Conservation (phyloP, 2,888 invertebrate species). For the Tiliacea aurago region DNA sequence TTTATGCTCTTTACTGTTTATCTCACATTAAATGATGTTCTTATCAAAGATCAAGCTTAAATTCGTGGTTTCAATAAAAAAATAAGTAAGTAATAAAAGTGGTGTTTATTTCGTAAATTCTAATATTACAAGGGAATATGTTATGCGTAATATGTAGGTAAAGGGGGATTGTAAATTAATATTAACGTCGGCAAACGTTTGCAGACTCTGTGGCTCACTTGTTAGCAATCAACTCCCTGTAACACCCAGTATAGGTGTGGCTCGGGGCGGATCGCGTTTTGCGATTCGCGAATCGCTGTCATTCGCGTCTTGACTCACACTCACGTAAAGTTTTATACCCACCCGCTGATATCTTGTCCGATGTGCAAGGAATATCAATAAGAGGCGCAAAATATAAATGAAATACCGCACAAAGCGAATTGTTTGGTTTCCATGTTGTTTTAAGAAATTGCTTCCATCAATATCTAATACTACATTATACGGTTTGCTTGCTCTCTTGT, state of each 20-base stretch:
- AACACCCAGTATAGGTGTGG: conserved; percentile 31
- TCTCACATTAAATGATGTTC: conserved; percentile 59
- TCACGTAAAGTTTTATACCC: conserved; percentile 82
- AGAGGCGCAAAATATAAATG: conserved; percentile 80
- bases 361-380: conserved; percentile 84
- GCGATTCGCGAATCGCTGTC: conserved; percentile 64
- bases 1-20: conserved; percentile 47
- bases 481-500: neutral
- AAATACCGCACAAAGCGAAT: conserved; percentile 78
- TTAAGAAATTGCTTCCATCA: conserved; percentile 69
- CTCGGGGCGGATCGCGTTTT: conserved; percentile 41
- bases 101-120: conserved; percentile 48
- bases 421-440: conserved; percentile 74
- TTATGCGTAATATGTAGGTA: conserved; percentile 15
- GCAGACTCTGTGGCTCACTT: conserved; percentile 53
- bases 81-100: conserved; percentile 59
- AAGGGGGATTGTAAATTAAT: conserved; percentile 58
- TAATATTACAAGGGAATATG: conserved; percentile 16
- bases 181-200: conserved; percentile 59
- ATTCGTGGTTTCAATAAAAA: conserved; percentile 57
- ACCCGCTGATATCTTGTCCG: conserved; percentile 80
- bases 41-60: conserved; percentile 59
- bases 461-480: conserved; percentile 35
- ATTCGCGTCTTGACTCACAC: conserved; percentile 63
- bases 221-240: conserved; percentile 57